These are phyloP conservation scores for Sminthopsis crassicaudata DNA, from an alignment of 2,113 vertebrate species.

Conservation along the genomic window DNA sequence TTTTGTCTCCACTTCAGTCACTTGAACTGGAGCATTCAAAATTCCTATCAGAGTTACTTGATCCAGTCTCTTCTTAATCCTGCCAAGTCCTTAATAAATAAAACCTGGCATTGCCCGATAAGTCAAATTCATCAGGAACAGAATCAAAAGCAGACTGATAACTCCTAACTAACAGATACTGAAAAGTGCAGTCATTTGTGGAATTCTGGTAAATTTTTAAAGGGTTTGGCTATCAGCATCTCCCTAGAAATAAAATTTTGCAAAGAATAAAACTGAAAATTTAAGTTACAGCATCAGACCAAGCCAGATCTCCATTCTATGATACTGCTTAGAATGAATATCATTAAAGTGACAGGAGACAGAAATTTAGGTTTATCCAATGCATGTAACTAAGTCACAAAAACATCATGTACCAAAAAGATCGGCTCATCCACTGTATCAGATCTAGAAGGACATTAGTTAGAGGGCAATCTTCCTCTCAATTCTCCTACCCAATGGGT, in stretches of 20 bases:
- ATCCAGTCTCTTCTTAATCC: slow-evolving; percentile 73
- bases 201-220: neutral
- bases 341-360: neutral
- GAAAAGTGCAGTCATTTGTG: slow-evolving; percentile 13
- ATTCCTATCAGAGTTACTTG: slow-evolving; percentile 59
- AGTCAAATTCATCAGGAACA: slow-evolving; percentile 47
- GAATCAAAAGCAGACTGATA: slow-evolving; percentile 49
- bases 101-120: slow-evolving; percentile 50
- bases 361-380: neutral
- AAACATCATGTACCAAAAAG: slow-evolving; percentile 11
- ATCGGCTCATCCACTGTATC: neutral
- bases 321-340: neutral
- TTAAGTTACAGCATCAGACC: neutral
- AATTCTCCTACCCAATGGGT: slow-evolving; percentile 20
- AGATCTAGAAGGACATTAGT: neutral
- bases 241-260: slow-evolving; percentile 36
- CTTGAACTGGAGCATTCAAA: slow-evolving; percentile 58
- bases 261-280: neutral
- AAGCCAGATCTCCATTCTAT: neutral
- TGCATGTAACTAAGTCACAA: neutral
- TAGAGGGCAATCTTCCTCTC: slow-evolving; percentile 16
- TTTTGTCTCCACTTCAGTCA: slow-evolving; percentile 64
- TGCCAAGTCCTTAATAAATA: slow-evolving; percentile 54
- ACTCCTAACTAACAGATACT: neutral
- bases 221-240: neutral